Evolutionary conservation across 2,113 vertebrate genomes (phyloP).

Genomic region (Nansenia antarctica): DNA sequence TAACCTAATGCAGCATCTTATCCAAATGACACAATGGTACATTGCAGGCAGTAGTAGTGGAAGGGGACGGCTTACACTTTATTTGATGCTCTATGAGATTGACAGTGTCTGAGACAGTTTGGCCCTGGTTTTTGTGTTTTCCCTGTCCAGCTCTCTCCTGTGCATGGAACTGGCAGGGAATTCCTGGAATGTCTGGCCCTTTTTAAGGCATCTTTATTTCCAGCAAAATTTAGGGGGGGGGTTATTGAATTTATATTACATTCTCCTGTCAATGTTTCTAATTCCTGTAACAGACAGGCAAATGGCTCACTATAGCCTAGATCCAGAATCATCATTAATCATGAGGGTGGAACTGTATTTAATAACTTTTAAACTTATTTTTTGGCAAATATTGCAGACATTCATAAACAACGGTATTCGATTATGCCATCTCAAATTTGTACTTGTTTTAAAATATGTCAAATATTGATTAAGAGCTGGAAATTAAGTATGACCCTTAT

Average conservation of each 20-base stretch:
- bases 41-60: too few relatives aligned
- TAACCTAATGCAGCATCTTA: too few relatives aligned
- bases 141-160: conserved; percentile 83
- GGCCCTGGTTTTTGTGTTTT: conserved; percentile 80
- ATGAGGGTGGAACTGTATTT: too few relatives aligned
- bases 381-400: conserved; percentile 3
- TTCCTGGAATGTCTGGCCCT: conserved; percentile 78
- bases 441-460: too few relatives aligned
- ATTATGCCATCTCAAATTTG: too few relatives aligned
- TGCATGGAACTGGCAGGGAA: conserved; percentile 80
- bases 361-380: neutral
- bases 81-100: conserved; percentile 80
- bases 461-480: too few relatives aligned
- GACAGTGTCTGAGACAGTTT: conserved; percentile 80
- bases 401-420: too few relatives aligned
- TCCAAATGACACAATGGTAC: too few relatives aligned
- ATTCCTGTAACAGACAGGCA: too few relatives aligned
- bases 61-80: too few relatives aligned
- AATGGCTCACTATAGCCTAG: too few relatives aligned
- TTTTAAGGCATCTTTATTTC: conserved; percentile 63
- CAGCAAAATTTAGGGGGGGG: conserved; percentile 17
- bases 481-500: too few relatives aligned
- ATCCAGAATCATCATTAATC: neutral
- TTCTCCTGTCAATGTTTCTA: neutral
- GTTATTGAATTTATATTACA: conserved; percentile 29